A percentile compares a stretch with the other conserved stretches of the same genome.
Conservation (phyloP, 30 jellyfish, hydroid and myxozoan species). For the Haliclystus octoradiatus region DNA sequence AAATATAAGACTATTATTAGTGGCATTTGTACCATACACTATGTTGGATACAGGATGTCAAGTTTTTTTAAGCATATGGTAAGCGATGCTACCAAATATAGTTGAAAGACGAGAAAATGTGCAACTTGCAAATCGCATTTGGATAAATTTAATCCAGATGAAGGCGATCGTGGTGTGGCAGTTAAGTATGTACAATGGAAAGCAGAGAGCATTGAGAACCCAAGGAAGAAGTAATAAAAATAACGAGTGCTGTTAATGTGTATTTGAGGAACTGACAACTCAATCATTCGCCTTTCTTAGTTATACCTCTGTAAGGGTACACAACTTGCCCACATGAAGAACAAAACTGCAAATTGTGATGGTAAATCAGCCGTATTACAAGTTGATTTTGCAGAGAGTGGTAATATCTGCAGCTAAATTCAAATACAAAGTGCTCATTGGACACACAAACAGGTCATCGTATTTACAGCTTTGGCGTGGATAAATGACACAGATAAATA, state of each 20-base stretch:
- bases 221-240: neutral
- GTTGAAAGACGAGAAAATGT: conserved; percentile 18
- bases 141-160: neutral
- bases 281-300: conserved; percentile 18
- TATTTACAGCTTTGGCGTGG: conserved; percentile 49
- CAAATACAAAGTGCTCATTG: conserved; percentile 65
- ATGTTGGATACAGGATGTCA: neutral
- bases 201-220: neutral
- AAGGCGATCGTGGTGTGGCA: neutral
- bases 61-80: neutral
- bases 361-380: conserved; percentile 36
- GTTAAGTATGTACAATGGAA: conserved; percentile 15
- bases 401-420: conserved; percentile 26
- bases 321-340: conserved; percentile 25
- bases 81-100: neutral
- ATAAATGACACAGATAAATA: conserved; percentile 16
- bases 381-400: conserved; percentile 39
- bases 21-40: conserved; percentile 2
- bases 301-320: conserved; percentile 14
- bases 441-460: conserved; percentile 39
- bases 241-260: conserved; percentile 14
- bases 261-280: conserved; percentile 3
- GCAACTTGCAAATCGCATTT: neutral
- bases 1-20: conserved; percentile 6
- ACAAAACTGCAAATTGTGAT: conserved; percentile 22